Evolutionary conservation across 2,113 vertebrate genomes (phyloP), one percentile per base, ranked within the genome.

Genomic region (Xyrauchen texanus): DNA sequence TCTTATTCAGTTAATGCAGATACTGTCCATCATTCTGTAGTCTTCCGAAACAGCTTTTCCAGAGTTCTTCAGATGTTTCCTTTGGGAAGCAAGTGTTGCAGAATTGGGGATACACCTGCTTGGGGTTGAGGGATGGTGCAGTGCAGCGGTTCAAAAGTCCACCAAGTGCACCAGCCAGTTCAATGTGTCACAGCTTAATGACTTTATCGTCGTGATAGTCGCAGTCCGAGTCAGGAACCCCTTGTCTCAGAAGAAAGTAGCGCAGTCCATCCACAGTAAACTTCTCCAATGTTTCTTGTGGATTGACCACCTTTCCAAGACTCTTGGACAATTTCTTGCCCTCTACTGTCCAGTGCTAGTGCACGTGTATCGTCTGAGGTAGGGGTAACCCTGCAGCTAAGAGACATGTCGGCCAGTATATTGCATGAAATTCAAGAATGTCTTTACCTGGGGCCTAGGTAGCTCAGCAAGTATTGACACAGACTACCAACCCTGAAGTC

Each of bases 281-380:
- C 60, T 58, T 89, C 4, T 72, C 83, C 0, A 94, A 74, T 8
- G 93, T 93, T 15, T 91, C 84, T 0, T 76, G 2, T 0, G 97
- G 97, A 60, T 97, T 94, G 2, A 98, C 86, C 76, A 98, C 94
- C 0, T 99, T 99, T 7, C 96, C 95, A 79, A 97, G 74, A 89
- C 97, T 99, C 85, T 99, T 99, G 49, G 98, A 99, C 97, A 99
- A 99, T 89, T 99, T 99, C 85, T 95, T 95, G 9, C 96, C 96
- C 10, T 34, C 21, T 0, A 96, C 96, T 0, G 96, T 99, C 97
- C 97, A 99, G 85, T 99, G 98, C 3, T 96, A 98, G 74, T 99
- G 98, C 45, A 99, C 97, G 4, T 90, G 85, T 81, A 99, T 93
- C 0, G 87, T 88, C 83, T 84, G 89, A 0, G 98, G 97, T 3